phyloP scores from a whole-genome alignment of 1,140 invertebrate species.

The Acyrthosiphon pisum region DNA sequence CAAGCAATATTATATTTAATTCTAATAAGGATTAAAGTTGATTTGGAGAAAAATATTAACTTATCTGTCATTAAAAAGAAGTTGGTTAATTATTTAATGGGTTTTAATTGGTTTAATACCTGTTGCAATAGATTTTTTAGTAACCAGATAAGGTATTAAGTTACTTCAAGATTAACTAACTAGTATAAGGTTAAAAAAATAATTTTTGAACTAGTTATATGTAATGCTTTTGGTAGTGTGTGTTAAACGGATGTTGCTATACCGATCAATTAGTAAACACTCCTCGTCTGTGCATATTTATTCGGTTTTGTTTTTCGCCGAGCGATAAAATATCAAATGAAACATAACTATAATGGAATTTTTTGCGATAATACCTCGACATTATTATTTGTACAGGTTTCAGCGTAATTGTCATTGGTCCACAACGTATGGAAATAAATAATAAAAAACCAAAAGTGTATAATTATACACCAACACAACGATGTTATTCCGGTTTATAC shows the following conservation, averaged over 20 bases:
- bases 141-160: neutral
- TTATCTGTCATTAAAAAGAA: too few species aligned
- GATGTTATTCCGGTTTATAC: neutral
- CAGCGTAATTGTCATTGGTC: neutral
- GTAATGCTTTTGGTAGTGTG: neutral
- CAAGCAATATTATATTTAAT: too few species aligned
- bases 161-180: too few species aligned
- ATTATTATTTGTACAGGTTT: neutral
- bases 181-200: too few species aligned
- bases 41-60: too few species aligned
- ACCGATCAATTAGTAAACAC: neutral
- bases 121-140: neutral
- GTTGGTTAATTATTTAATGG: too few species aligned
- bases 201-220: neutral
- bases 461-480: neutral
- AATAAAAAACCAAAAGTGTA: neutral
- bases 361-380: neutral
- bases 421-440: neutral
- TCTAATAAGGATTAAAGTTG: too few species aligned
- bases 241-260: neutral
- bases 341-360: neutral
- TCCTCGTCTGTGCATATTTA: neutral
- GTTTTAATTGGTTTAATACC: too few species aligned
- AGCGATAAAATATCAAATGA: neutral
- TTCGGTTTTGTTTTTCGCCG: neutral